Evolutionary conservation across 1,140 invertebrate genomes (phyloP), one percentile per base, ranked within the genome.

Genomic region (Magallana angulata): DNA sequence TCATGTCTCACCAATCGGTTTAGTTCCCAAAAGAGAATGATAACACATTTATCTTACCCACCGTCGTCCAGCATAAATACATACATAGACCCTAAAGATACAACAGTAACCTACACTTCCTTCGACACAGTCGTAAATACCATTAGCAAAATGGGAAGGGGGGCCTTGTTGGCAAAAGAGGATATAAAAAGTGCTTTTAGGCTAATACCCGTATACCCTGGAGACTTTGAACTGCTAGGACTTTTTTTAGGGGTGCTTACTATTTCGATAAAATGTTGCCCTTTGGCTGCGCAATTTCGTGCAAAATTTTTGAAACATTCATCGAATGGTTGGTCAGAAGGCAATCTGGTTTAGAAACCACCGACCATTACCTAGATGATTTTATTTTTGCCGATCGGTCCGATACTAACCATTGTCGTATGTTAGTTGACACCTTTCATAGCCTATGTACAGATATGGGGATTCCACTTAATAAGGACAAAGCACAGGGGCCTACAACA

Each of bases 301-400:
- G 83, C 24, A 24, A 57, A 57, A 12, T 88, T 5, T 88, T 85
- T 85, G 18, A 68, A 30, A 85, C 57, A 56, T 24, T 83, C 36
- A 24, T 82, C 9, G 48, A 85, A 7, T 85, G 58, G 80, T n/a
- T n/a, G 56, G 81, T 64, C 14, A 30, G 18, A 68, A 56, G 16
- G 24, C 8, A 11, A 16, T 16, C 12, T 12, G n/a, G 8, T 8
- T 56, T 85, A 2, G n/a, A 80, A 14, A 30, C 30, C 30, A 68
- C 82, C 8, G 36, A 85, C 14, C 87, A 88, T 18, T 88, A 88
- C 62, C 85, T 85, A 62, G 83, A 88, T 62, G 87, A 85, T 57
- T 85, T 85, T 64, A 14, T 88, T 16, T 85, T 85, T 81, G 64
- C 76, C 8, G 83, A n/a, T 18, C 16, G 36, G 56, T 24, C 12